Evolutionary conservation across 1,140 invertebrate species (phyloP).

Genomic region (Papilio helenus): DNA sequence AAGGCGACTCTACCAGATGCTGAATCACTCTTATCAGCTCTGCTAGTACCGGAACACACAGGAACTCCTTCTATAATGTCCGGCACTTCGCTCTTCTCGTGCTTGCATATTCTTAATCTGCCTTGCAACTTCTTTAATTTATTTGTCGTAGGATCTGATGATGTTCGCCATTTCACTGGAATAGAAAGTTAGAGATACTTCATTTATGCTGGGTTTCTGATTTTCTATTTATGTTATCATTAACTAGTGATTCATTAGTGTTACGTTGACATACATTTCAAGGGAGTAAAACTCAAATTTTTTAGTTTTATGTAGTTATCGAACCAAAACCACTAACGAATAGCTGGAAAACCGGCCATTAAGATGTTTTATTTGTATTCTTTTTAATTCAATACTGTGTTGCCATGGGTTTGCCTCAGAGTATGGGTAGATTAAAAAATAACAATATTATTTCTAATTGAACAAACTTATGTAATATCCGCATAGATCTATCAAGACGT

Average conservation of each 20-base stretch:
- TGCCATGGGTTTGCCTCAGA: not conserved
- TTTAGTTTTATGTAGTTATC: too few relatives aligned
- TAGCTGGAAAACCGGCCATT: too few relatives aligned
- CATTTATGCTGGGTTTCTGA: too few relatives aligned
- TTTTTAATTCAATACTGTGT: too few relatives aligned
- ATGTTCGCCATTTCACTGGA: conserved; percentile 78
- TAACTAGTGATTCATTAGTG: too few relatives aligned
- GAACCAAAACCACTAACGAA: too few relatives aligned
- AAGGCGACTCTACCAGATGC: conserved; percentile 63
- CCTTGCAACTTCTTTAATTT: conserved; percentile 72
- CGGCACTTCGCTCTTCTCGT: conserved; percentile 81
- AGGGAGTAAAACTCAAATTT: too few relatives aligned
- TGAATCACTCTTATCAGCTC: conserved; percentile 48
- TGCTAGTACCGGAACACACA: conserved; percentile 70
- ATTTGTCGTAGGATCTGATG: conserved; percentile 75
- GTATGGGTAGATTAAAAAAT: not conserved
- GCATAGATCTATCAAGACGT: too few relatives aligned
- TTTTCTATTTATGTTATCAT: too few relatives aligned
- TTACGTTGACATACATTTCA: too few relatives aligned
- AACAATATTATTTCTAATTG: not conserved
- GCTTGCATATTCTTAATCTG: conserved; percentile 68
- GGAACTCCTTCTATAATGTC: conserved; percentile 82
- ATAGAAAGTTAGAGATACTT: conserved; percentile 13
- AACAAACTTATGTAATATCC: not conserved
- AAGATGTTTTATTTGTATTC: too few relatives aligned